These are phyloP conservation scores for Chionis minor DNA, from an alignment of 2,113 vertebrate species.

Conservation along the genomic window DNA sequence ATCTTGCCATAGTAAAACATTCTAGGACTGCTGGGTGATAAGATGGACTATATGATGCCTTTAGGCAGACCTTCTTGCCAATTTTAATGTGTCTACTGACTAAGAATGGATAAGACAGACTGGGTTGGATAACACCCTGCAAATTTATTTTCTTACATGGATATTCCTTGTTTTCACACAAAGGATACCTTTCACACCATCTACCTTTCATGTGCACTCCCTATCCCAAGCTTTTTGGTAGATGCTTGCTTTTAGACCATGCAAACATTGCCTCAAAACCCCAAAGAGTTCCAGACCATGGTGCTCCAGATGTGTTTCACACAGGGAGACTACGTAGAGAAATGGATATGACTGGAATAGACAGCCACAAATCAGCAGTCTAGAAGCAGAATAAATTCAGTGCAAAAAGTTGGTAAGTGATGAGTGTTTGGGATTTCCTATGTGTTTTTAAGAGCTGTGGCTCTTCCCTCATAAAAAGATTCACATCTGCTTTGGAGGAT, in stretches of 20 bases:
- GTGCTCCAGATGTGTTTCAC: neutral
- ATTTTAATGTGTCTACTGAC: neutral
- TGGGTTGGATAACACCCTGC: neutral
- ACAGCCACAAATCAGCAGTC: neutral
- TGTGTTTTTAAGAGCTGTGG: conserved; percentile 34
- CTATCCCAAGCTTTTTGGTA: neutral
- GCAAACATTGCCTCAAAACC: neutral
- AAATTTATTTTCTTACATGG: neutral
- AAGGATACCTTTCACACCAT: neutral
- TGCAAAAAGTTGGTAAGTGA: neutral
- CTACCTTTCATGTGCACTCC: neutral
- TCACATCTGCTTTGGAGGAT: conserved; percentile 39
- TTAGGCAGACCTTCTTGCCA: neutral
- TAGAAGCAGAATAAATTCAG: neutral
- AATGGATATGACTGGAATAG: neutral
- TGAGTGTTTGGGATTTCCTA: conserved; percentile 31
- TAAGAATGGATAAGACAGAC: neutral
- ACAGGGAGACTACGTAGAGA: neutral
- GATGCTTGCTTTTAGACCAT: neutral
- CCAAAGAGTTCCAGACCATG: neutral
- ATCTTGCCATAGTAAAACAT: neutral
- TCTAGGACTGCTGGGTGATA: neutral
- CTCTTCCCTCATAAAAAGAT: conserved; percentile 1
- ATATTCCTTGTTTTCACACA: neutral
- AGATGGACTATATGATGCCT: neutral